Percentiles rank a stretch among this genome's conserved stretches.
These are phyloP conservation scores for Irena cyanogastra DNA, from an alignment of 2,113 vertebrate species.

Conservation along the genomic window DNA sequence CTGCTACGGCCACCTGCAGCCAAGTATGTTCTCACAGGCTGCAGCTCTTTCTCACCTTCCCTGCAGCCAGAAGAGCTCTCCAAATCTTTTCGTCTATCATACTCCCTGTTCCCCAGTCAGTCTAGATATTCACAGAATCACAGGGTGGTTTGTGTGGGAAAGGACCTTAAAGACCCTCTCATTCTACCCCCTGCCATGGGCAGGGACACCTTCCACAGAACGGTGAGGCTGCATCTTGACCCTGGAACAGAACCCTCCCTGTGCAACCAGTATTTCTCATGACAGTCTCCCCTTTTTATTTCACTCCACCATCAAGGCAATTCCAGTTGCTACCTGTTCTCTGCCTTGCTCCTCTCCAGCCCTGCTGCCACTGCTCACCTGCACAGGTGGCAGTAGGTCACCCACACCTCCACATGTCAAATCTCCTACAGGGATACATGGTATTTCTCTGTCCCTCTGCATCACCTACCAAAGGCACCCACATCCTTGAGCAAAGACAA, in stretches of 20 bases:
- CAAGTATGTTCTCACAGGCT: neutral
- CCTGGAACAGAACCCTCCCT: neutral
- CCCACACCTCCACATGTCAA: neutral
- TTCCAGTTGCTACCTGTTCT: neutral
- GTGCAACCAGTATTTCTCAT: neutral
- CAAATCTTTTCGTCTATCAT: neutral
- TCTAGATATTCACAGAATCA: neutral
- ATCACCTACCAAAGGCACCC: neutral
- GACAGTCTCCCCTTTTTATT: neutral
- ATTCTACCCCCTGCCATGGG: neutral
- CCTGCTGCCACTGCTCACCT: neutral
- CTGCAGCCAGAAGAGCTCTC: neutral
- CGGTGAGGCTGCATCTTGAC: neutral
- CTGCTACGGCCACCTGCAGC: neutral
- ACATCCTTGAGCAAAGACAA: neutral
- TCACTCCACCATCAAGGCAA: neutral
- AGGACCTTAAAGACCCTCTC: neutral
- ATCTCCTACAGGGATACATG: neutral
- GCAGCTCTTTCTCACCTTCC: neutral
- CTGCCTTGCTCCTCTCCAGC: neutral
- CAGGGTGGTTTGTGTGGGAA: neutral
- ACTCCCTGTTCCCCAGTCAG: neutral
- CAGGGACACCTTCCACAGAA: neutral
- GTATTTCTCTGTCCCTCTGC: neutral
- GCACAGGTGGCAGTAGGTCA: no score